Evolutionary conservation across 1,140 invertebrate genomes (phyloP).

Genomic region (Cepaea nemoralis): DNA sequence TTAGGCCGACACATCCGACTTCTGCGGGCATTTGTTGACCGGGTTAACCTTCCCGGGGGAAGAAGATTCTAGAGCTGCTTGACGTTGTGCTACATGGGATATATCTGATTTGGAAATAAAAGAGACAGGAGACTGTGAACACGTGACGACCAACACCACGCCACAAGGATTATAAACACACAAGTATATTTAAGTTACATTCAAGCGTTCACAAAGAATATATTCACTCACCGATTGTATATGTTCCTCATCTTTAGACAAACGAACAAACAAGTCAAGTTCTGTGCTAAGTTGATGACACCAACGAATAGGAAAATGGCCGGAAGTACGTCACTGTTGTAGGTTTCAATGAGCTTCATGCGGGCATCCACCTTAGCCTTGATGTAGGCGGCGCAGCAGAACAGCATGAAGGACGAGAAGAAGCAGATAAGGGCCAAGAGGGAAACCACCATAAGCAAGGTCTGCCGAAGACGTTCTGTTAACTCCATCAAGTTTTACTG

Average conservation of each 20-base stretch:
- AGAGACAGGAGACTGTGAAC: too few relatives aligned
- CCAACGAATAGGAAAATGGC: conserved; percentile 31
- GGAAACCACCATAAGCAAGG: conserved; percentile 7
- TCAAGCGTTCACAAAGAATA: too few relatives aligned
- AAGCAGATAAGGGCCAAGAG: conserved; percentile 31
- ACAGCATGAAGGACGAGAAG: conserved; percentile 37
- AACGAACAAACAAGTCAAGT: background rate
- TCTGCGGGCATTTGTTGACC: too few relatives aligned
- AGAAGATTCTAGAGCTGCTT: too few relatives aligned
- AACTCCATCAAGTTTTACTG: too few relatives aligned
- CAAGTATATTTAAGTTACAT: too few relatives aligned
- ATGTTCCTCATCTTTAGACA: background rate
- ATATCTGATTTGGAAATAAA: too few relatives aligned
- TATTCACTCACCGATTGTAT: conserved; percentile 29
- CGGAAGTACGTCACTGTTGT: conserved; percentile 34
- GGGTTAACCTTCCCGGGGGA: too few relatives aligned
- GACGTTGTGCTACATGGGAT: too few relatives aligned
- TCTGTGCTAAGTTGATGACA: conserved; percentile 30
- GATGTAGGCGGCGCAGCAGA: conserved; percentile 24
- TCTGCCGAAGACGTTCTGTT: conserved; percentile 17
- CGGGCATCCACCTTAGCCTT: conserved; percentile 27
- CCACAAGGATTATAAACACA: too few relatives aligned
- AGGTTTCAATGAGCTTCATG: conserved; percentile 32
- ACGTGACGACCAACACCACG: too few relatives aligned
- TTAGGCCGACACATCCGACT: too few relatives aligned